Evolutionary conservation across 2,797 vertebrate species (phyloP).

Genomic region (Pachyuromys duprasi): DNA sequence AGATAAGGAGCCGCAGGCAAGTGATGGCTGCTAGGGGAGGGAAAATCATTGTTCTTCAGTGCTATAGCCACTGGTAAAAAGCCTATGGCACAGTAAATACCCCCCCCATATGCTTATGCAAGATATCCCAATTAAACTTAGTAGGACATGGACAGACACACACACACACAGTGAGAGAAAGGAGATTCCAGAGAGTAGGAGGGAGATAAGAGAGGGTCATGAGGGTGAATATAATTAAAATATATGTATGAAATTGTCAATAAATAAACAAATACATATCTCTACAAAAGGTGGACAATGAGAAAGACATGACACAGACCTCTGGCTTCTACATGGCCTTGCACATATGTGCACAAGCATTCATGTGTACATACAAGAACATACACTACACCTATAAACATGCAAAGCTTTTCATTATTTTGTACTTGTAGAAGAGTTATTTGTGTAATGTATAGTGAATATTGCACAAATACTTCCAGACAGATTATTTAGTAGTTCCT

Average conservation of each 20-base stretch:
- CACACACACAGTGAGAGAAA: not conserved
- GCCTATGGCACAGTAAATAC: not conserved
- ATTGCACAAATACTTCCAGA: not conserved
- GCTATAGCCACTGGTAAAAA: not conserved
- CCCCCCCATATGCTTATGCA: not conserved
- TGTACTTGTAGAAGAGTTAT: slow-evolving; percentile 35
- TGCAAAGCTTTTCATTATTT: not conserved
- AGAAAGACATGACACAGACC: not conserved
- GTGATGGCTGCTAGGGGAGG: not conserved
- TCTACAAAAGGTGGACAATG: not conserved
- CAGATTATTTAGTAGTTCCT: not conserved
- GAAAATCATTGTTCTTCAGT: not conserved
- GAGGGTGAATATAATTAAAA: not conserved
- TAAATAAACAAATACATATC: not conserved
- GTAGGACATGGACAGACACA: not conserved
- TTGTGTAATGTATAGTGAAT: not conserved
- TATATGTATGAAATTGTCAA: not conserved
- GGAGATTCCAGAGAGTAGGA: not conserved
- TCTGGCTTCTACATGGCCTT: not conserved
- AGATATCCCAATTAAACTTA: not conserved
- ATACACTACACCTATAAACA: not conserved
- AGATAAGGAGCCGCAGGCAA: not conserved
- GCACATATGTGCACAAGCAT: not conserved
- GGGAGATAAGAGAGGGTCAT: not conserved
- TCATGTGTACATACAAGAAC: not conserved